Conservation (phyloP, 2,797 vertebrate genomes). For the Hoplostethus mediterraneus region DNA sequence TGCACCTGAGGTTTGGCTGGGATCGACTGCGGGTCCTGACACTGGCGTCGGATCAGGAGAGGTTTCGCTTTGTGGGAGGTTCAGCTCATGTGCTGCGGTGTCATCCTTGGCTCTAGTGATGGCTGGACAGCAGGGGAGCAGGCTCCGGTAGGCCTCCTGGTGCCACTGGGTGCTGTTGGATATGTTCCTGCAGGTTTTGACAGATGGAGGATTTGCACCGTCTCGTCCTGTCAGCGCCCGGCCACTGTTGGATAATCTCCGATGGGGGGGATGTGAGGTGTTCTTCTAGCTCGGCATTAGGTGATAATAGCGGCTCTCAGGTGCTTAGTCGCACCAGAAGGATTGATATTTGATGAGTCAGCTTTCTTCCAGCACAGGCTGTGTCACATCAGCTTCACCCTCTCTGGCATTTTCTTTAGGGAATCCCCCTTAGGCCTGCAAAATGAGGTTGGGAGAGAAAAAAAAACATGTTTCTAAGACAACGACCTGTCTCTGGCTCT, state of each 20-base stretch:
- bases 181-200: slow-evolving; percentile 46
- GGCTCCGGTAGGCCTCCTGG: slow-evolving; percentile 21
- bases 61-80: slow-evolving; percentile 1
- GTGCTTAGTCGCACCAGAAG: slow-evolving; percentile 52
- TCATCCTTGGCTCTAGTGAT: slow-evolving; percentile 59
- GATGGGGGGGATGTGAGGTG: slow-evolving; percentile 10
- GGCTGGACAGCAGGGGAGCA: slow-evolving; percentile 31
- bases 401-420: slow-evolving; percentile 78
- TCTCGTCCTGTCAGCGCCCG: slow-evolving; percentile 26
- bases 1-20: no score
- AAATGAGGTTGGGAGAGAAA: slow-evolving; percentile 33
- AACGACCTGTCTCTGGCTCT: slow-evolving; percentile 14
- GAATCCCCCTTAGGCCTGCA: slow-evolving; percentile 79
- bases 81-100: slow-evolving; percentile 53
- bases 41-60: no score
- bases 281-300: slow-evolving; percentile 58
- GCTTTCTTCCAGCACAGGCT: slow-evolving; percentile 70
- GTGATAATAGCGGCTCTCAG: slow-evolving; percentile 52
- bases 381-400: slow-evolving; percentile 76
- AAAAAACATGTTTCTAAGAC: slow-evolving; percentile 23
- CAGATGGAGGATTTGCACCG: slow-evolving; percentile 5
- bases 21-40: no score
- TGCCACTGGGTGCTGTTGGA: slow-evolving; percentile 15
- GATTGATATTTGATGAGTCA: slow-evolving; percentile 74
- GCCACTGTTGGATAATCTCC: slow-evolving; percentile 36